Conservation (phyloP, 2,888 invertebrate genomes). For the Callosobruchus maculatus region DNA sequence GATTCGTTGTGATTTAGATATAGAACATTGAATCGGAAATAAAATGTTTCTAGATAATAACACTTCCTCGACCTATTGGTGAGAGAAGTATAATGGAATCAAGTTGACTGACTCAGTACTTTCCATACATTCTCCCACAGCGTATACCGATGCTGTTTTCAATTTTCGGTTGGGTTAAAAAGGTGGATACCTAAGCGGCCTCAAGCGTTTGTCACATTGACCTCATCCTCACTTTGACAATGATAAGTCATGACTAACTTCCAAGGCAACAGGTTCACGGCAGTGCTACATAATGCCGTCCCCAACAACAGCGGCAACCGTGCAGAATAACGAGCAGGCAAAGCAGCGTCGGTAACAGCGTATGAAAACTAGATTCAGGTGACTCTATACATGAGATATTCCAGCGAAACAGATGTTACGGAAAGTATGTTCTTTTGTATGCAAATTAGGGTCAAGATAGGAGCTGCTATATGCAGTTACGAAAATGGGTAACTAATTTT, state of each 20-base stretch:
- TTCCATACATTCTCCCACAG: too few species aligned
- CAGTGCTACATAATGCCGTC: background rate
- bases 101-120: too few species aligned
- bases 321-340: background rate
- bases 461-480: background rate
- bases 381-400: constrained; percentile 13
- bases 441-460: constrained; percentile 11
- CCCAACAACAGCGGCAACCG: background rate
- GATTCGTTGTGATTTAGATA: too few species aligned
- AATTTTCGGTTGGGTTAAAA: too few species aligned
- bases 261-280: background rate
- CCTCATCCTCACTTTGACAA: background rate
- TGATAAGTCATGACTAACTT: background rate
- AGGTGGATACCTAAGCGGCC: too few species aligned
- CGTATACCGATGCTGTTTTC: too few species aligned
- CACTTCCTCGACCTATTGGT: too few species aligned
- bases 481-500: background rate
- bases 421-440: constrained; percentile 12
- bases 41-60: too few species aligned
- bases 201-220: background rate
- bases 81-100: too few species aligned
- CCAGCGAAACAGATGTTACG: constrained; percentile 18
- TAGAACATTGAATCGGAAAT: too few species aligned
- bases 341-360: background rate
- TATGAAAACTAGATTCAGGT: constrained; percentile 20